Evolutionary conservation across 2,797 vertebrate genomes (phyloP), one percentile per base, ranked within the genome.

Genomic region (Passerculus sandwichensis): DNA sequence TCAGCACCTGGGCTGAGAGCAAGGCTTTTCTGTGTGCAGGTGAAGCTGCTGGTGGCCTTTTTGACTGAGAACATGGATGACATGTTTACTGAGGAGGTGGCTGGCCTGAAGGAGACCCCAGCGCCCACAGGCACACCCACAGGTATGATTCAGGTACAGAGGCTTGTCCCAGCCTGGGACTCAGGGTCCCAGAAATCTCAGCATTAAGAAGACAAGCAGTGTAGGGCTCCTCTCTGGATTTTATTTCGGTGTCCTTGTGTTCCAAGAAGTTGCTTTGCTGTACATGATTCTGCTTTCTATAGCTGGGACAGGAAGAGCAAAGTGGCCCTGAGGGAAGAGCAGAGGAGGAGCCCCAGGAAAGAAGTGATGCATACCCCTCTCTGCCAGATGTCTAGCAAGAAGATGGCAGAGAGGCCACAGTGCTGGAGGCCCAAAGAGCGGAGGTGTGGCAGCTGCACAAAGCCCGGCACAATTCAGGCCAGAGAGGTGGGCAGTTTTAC

Each of bases 41-140:
- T 65, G 32, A 65, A 45, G 1, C 16, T 7, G 9, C 32, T 78
- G 61, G 40, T 45, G 20, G 40, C 10, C 38, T 65, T 78, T 17
- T 4, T 11, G 15, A 6, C 9, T 18, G 38, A 64, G 38, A 53
- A 23, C 15, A 6, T 6, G 11, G 38, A 51, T 1, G 2, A 30
- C 15, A 78, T 45, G 27, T 54, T 78, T 66, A 42, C 13, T 1
- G 5, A 64, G 21, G n/a, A 54, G 40, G 18, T 15, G 32, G 15
- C 60, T 54, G 38, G 30, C 15, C n/a, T 5, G 2, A 40, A 54
- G 40, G 40, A 38, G 21, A 15, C 11, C 3, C 15, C 32, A 25
- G 15, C 0, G 0, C 38, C 48, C 32, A 25, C 3, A 3, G 48
- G 44, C 4, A 15, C 2, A 30, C 20, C 11, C 40, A 54, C 38